phyloP scores from a whole-genome alignment of 2,797 vertebrate species.

The Pantherophis alleghaniensis region DNA sequence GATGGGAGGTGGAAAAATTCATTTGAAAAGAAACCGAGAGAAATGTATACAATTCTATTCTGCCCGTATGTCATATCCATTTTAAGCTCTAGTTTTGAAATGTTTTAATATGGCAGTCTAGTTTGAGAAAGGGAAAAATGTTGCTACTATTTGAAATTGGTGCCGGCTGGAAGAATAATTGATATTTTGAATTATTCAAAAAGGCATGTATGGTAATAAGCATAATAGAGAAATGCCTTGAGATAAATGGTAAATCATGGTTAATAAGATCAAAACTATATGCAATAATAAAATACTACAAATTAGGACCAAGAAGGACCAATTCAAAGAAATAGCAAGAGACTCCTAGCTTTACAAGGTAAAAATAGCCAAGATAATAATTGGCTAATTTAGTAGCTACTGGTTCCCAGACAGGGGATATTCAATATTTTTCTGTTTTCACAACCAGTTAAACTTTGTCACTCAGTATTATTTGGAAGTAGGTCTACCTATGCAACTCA shows the following conservation, averaged over 20 bases:
- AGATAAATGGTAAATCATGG: not conserved
- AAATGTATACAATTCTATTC: not conserved
- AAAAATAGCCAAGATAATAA: not conserved
- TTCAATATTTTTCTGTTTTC: not conserved
- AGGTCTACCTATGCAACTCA: not conserved
- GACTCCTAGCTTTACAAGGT: not conserved
- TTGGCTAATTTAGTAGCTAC: not conserved
- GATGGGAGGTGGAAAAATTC: not conserved
- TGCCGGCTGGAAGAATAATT: not conserved
- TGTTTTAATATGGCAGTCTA: not conserved
- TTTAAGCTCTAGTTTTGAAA: constrained; percentile 10
- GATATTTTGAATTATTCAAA: not conserved
- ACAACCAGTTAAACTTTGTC: not conserved
- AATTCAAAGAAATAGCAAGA: not conserved
- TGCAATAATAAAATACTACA: not conserved
- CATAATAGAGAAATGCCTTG: too few relatives aligned
- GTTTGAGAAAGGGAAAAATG: not conserved
- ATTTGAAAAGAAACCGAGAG: not conserved
- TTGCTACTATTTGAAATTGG: not conserved
- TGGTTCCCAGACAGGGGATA: not conserved
- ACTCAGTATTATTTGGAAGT: not conserved
- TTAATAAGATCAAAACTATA: not conserved
- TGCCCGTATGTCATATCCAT: not conserved
- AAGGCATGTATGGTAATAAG: not conserved
- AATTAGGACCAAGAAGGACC: not conserved